Evolutionary conservation across 2,888 invertebrate species (phyloP), one percentile per base, ranked within the genome.

Genomic region (Pegoplata infirma): DNA sequence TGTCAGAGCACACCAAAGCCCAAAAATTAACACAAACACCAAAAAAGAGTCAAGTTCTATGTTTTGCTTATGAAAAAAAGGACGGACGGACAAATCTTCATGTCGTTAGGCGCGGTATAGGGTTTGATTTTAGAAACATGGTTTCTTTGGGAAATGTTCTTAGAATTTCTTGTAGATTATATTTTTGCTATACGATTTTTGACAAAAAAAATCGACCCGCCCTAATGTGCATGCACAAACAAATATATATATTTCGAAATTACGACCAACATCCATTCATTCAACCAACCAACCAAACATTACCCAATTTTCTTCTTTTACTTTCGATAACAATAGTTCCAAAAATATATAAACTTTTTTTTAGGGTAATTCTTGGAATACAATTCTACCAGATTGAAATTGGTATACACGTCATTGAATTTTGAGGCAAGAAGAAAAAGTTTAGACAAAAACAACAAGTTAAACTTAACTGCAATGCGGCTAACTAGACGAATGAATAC

Each of bases 381-480:
- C 67, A 71, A 72, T 46, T 67, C 44, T 63, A 75, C 44, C 49
- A 75, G 51, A 67, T 67, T 75, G 71, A 67, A 79, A 75, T 72
- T 66, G 19, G n/a, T 71, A 72, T 51, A 71, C 61, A 68, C 61
- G 44, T 55, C 46, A 75, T 72, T 72, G 75, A 51, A 47, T 75
- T 67, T 63, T 68, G 28, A 46, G 56, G 56, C 7, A 69, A 68
- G 16, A 5, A 63, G 17, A n/a, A n/a, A n/a, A n/a, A 19, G 16
- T 16, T 46, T 40, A 40, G 12, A 36, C 36, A 8, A 19, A 49
- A 32, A 56, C 5, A 46, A 40, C 17, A 59, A n/a, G n/a, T n/a
- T n/a, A 58, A 14, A 66, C 66, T 23, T 56, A 71, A 75, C 79
- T 79, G 79, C 79, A 79, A 79, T 79, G 79, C 79, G 79, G 67